Conservation (phyloP, 2,113 vertebrate genomes). For the Sphaerodactylus townsendi region DNA sequence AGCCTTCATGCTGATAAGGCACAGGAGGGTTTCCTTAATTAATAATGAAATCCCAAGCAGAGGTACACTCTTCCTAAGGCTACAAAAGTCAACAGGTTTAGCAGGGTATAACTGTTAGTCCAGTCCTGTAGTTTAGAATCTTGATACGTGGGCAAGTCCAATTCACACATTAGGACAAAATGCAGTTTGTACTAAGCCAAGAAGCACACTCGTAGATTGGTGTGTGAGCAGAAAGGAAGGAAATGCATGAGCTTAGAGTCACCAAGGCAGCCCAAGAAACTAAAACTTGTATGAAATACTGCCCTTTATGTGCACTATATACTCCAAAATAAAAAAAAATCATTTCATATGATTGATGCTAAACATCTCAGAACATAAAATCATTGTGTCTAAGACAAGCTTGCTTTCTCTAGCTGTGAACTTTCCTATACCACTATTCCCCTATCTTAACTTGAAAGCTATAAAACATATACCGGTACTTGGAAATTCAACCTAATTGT, state of each 20-base stretch:
- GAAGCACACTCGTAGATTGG: too few relatives aligned
- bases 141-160: too few relatives aligned
- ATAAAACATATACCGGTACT: neutral
- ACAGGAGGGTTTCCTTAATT: neutral
- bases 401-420: neutral
- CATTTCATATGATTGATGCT: neutral
- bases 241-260: too few relatives aligned
- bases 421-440: neutral
- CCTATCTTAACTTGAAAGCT: neutral
- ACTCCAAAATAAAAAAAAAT: neutral
- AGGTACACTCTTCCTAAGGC: too few relatives aligned
- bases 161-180: too few relatives aligned
- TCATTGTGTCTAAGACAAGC: neutral
- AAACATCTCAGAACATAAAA: neutral
- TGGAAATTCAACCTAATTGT: neutral
- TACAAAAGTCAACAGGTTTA: too few relatives aligned
- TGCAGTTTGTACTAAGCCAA: too few relatives aligned
- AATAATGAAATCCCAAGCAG: too few relatives aligned
- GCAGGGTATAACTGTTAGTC: too few relatives aligned
- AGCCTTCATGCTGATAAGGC: neutral
- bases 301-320: neutral
- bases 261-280: neutral
- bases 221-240: too few relatives aligned
- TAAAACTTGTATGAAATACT: neutral
- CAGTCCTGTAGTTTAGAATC: too few relatives aligned